These are phyloP conservation scores for Triplophysa yarkandensis DNA, from an alignment of 2,797 vertebrate species.

Conservation along the genomic window DNA sequence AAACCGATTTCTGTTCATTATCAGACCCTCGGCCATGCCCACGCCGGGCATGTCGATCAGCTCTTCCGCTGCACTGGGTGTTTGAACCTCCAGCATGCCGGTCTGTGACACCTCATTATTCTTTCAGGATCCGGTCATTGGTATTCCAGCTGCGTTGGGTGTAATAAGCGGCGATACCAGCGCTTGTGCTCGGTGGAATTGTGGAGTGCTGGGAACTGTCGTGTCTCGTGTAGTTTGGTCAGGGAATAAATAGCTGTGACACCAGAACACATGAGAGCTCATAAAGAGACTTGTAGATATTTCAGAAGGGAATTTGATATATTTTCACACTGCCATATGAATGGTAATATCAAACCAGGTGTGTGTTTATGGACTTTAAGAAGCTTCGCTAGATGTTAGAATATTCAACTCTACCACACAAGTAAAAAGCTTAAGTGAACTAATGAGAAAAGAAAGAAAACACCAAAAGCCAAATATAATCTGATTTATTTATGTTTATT, in stretches of 20 bases:
- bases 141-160: constrained; percentile 57
- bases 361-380: neutral
- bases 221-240: constrained; percentile 41
- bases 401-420: neutral
- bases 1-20: constrained; percentile 75
- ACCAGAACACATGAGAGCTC: constrained; percentile 35
- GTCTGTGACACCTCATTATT: constrained; percentile 73
- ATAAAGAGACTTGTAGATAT: neutral
- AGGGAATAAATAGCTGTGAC: constrained; percentile 44
- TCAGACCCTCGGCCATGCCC: constrained; percentile 51
- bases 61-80: constrained; percentile 58
- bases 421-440: neutral
- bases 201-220: constrained; percentile 46
- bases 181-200: constrained; percentile 51
- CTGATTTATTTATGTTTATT: no score
- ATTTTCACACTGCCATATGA: constrained; percentile 3
- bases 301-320: constrained; percentile 6
- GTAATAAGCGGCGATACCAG: constrained; percentile 67
- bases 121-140: constrained; percentile 63
- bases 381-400: neutral
- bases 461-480: no score
- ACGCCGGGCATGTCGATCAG: constrained; percentile 67
- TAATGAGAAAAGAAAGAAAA: no score
- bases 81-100: constrained; percentile 65
- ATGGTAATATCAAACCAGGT: constrained; percentile 8